Evolutionary conservation across 2,113 vertebrate species (phyloP), one percentile per base, ranked within the genome.

Genomic region (Podocnemis expansa): DNA sequence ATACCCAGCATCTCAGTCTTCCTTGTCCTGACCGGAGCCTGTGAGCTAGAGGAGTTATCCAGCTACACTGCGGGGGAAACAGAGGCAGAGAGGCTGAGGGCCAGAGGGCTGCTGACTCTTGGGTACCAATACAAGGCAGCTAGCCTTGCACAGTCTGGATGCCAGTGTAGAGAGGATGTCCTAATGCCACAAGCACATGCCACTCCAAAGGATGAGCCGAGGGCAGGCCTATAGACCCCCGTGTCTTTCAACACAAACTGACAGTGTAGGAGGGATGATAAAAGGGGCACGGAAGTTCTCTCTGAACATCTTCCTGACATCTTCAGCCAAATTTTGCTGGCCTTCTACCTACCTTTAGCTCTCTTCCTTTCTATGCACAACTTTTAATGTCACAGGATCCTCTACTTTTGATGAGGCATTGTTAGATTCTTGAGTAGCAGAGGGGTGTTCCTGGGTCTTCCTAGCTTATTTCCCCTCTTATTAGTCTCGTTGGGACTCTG

Each of bases 1-100:
- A 5, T 29, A 14, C 10, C 73, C 82, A 67, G 0, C 17, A 31
- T 4, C 7, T 0, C 0, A 8, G 6, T 16, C 11, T 47, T 31
- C 13, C 11, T 58, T 51, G 16, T 13, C 17, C 70, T 25, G 55
- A 51, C 49, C 21, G 27, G 13, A 41, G 27, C 47, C 47, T 6
- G 41, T 34, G 24, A 58, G 24, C 9, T n/a, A 51, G 43, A 16
- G 16, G 8, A 81, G 22, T 67, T 43, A n/a, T 16, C 22, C 7
- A 1, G 17, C 25, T 19, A 17, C 9, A 1, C 2, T 7, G 5
- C 3, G 14, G 22, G n/a, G 56, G 1, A 43, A 8, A 16, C 22
- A 49, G 22, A 45, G 73, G 41, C 56, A 27, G 22, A 25, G 51
- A 21, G 52, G 47, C 10, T 25, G 22, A 75, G n/a, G 60, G 31